Evolutionary conservation across 1,140 invertebrate species (phyloP), one percentile per base, ranked within the genome.

Genomic region (Bemisia tabaci): DNA sequence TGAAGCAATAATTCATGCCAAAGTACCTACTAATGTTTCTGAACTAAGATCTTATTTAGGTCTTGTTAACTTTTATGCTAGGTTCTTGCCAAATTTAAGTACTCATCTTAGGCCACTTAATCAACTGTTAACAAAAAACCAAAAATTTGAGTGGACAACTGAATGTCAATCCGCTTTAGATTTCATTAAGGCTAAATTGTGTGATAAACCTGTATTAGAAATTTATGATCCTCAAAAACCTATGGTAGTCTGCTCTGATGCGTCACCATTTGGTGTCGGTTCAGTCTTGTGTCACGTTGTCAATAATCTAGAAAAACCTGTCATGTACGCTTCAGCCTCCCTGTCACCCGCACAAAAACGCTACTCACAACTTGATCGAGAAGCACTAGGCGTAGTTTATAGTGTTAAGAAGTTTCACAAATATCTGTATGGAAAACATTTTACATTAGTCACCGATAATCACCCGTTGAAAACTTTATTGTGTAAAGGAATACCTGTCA

Each of bases 301-400:
- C 59, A 72, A 74, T 62, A 70, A 68, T 17, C 62, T 24, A 24
- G 69, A 73, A 70, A 71, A 70, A 48, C 75, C 75, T 12, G 74
- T 79, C 48, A 72, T 71, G 1, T 79, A 70, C 70, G 73, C 73
- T 17, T 79, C 70, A 71, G 65, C 66, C 26, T 75, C 75, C 0
- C 64, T 83, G 22, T 72, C 70, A 24, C 12, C 25, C 22, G 62
- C 61, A 9, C 64, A 68, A 61, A 23, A 60, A 67, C 77, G 77
- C 59, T 81, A 80, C 67, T 62, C 73, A 22, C 74, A 79, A 66
- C 75, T 78, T 23, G 79, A 83, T 64, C 76, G 77, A 62, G 79
- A 82, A 72, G 78, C 64, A 64, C 74, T 79, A 59, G 74, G 74
- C 5, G 74, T 81, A n/a, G 64, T 79, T 23, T 78, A 71, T 68